A percentile compares a stretch with the other conserved stretches of the same genome.
phyloP scores from a whole-genome alignment of 35 echinoderm and acorn worm genomes.

The Heliocidaris erythrogramma region DNA sequence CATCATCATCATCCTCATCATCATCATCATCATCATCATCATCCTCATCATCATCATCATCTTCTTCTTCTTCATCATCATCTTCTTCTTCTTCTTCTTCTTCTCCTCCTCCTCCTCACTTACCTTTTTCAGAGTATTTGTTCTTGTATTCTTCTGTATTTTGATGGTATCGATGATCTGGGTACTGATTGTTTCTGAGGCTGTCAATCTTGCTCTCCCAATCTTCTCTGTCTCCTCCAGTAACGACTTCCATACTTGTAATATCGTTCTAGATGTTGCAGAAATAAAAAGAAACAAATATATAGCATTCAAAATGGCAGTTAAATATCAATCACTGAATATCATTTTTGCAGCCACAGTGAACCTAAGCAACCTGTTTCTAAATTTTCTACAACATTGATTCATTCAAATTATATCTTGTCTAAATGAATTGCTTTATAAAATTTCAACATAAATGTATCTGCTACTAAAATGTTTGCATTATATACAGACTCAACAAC shows the following conservation, averaged over 20 bases:
- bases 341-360: too few relatives aligned
- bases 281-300: neutral
- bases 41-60: neutral
- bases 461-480: too few relatives aligned
- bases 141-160: constrained; percentile 57
- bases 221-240: constrained; percentile 70
- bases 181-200: constrained; percentile 57
- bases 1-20: neutral
- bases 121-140: constrained; percentile 58
- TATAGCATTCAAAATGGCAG: neutral
- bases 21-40: neutral
- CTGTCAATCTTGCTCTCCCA: constrained; percentile 52
- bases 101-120: neutral
- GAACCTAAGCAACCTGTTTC: too few relatives aligned
- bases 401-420: too few relatives aligned
- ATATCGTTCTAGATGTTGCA: constrained; percentile 25
- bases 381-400: too few relatives aligned
- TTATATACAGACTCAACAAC: too few relatives aligned
- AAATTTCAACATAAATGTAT: too few relatives aligned
- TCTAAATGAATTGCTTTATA: too few relatives aligned
- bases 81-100: neutral
- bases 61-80: neutral
- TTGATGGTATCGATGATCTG: constrained; percentile 63
- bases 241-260: constrained; percentile 58
- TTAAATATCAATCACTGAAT: too few relatives aligned